Evolutionary conservation across 2,797 vertebrate species (phyloP), one percentile per base, ranked within the genome.

Genomic region (Myioborus miniatus): DNA sequence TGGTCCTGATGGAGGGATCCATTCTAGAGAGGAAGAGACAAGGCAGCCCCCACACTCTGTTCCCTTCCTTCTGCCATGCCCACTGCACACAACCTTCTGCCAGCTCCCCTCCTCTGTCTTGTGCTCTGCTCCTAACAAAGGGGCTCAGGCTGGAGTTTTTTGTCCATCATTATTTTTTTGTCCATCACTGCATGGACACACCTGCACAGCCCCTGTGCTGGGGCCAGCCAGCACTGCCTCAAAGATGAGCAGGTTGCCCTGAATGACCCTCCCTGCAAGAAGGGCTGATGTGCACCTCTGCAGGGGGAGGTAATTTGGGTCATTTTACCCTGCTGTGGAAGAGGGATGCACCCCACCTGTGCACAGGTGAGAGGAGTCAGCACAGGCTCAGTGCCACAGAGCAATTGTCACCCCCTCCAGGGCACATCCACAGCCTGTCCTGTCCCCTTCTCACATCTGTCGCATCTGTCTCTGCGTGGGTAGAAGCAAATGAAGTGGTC

Each of bases 151-250:
- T 16, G 4, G 3, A 80, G 36, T 3, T 77, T 55, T n/a, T 14
- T 55, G 32, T 22, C 32, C 32, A 55, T 22, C 32, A 22, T 55
- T n/a, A n/a, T 55, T 9, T 53, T 55, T n/a, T 21, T 55, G 52
- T n/a, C 56, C 5, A 1, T 3, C 69, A 4, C 44, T 15, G 72
- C 60, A 3, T 0, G 0, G 29, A 27, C 60, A 37, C 43, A 43
- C 43, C 24, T 29, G 34, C 59, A 17, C 26, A 72, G 50, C 53
- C 7, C 37, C 77, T 8, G 16, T 9, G 15, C 0, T 13, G 39
- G 27, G 63, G 32, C 27, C 84, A 43, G 23, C 44, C 67, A 39
- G 17, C 30, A 1, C 58, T 39, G 32, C 37, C 76, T 18, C 59
- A 43, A 37, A 49, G 71, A 44, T 2, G 20, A 36, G 44, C 36